Evolutionary conservation across 2,797 vertebrate species (phyloP).

Genomic region (Characodon lateralis): DNA sequence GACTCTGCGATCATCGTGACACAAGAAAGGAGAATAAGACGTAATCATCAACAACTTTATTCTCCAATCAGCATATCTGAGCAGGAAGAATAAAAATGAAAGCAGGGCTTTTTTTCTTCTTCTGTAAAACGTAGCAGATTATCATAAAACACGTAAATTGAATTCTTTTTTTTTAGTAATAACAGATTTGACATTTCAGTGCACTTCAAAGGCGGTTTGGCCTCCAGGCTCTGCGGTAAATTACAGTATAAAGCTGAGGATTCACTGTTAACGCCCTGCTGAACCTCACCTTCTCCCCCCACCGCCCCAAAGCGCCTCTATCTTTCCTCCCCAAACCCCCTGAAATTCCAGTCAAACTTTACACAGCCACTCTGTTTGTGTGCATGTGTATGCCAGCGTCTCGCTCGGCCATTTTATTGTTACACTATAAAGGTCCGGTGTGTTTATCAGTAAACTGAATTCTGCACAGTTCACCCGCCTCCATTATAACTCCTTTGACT

Average conservation of each 20-base stretch:
- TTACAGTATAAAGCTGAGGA: constrained; percentile 79
- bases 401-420: constrained; percentile 62
- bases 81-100: constrained; percentile 48
- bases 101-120: constrained; percentile 59
- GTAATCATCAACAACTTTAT: constrained; percentile 76
- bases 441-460: constrained; percentile 73
- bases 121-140: constrained; percentile 73
- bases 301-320: constrained; percentile 4
- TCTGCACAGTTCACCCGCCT: constrained; percentile 52
- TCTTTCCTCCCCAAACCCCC: constrained; percentile 43
- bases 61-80: constrained; percentile 74
- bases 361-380: constrained; percentile 53
- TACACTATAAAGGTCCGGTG: constrained; percentile 57
- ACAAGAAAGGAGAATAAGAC: constrained; percentile 65
- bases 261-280: constrained; percentile 74
- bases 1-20: constrained; percentile 50
- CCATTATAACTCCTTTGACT: constrained; percentile 59
- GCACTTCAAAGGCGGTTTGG: constrained; percentile 81
- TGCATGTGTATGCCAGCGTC: constrained; percentile 36
- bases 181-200: constrained; percentile 83
- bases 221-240: constrained; percentile 77
- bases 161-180: constrained; percentile 76
- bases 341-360: constrained; percentile 68
- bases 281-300: constrained; percentile 6
- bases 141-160: constrained; percentile 78